Evolutionary conservation across 2,888 invertebrate species (phyloP).

Genomic region (Troides helena): DNA sequence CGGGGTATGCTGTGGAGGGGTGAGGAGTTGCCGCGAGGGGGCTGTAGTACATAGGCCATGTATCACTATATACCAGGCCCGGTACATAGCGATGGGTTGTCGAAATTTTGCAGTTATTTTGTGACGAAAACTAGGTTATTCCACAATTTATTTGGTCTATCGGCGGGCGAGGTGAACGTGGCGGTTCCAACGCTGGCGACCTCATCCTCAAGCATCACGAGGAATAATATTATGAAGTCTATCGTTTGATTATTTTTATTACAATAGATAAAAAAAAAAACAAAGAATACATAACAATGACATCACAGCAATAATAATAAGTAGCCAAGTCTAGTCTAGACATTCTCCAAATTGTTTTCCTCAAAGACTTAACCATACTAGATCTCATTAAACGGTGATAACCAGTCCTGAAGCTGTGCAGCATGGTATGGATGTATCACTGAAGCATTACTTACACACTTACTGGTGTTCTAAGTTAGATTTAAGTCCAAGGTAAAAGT

Average conservation of each 20-base stretch:
- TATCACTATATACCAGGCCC: conserved; percentile 68
- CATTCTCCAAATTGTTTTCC: too few species aligned
- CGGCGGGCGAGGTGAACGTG: conserved; percentile 34
- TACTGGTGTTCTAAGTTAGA: too few species aligned
- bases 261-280: too few species aligned
- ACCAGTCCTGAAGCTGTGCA: too few species aligned
- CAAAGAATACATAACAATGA: too few species aligned
- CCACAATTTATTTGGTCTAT: conserved; percentile 61
- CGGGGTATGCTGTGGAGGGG: conserved; percentile 39
- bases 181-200: conserved; percentile 17
- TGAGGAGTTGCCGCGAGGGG: conserved; percentile 53
- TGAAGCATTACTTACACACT: too few species aligned
- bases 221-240: background rate
- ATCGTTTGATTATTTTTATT: background rate
- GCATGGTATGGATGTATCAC: too few species aligned
- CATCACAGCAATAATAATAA: too few species aligned
- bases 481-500: too few species aligned
- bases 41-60: conserved; percentile 69
- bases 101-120: conserved; percentile 80
- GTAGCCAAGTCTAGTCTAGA: too few species aligned
- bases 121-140: conserved; percentile 79
- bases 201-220: background rate
- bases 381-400: too few species aligned
- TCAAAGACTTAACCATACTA: too few species aligned
- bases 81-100: conserved; percentile 67